These are phyloP conservation scores for Piaya cayana DNA, from an alignment of 2,113 vertebrate species.

Conservation along the genomic window DNA sequence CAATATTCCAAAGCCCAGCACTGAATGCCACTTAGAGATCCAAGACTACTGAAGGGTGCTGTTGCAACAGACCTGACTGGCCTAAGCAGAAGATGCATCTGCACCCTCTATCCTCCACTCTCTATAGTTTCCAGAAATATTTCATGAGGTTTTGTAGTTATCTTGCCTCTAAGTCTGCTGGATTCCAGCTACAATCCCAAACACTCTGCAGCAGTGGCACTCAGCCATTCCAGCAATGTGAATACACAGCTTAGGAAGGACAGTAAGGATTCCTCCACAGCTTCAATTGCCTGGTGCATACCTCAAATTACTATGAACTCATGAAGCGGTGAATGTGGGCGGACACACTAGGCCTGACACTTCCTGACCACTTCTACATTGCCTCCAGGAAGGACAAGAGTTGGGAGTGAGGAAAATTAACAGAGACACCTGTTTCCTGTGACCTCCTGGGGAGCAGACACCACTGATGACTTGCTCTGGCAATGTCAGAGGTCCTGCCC, in stretches of 20 bases:
- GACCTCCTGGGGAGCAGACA: constrained; percentile 14
- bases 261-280: background rate
- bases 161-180: background rate
- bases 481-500: constrained; percentile 5
- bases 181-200: background rate
- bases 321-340: background rate
- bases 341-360: background rate
- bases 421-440: constrained; percentile 61
- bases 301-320: background rate
- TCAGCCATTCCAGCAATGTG: background rate
- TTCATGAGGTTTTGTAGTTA: background rate
- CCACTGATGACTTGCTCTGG: background rate
- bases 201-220: background rate
- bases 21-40: background rate
- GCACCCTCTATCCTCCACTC: background rate
- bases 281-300: background rate
- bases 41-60: background rate
- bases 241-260: background rate
- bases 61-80: background rate
- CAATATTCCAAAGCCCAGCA: background rate
- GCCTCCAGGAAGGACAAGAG: constrained; percentile 54
- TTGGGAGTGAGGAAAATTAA: constrained; percentile 37
- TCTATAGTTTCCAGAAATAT: background rate
- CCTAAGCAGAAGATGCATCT: background rate
- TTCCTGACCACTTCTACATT: constrained; percentile 36